These are phyloP conservation scores for Saguinus midas DNA, from an alignment of 2,113 vertebrate genomes.

Conservation along the genomic window DNA sequence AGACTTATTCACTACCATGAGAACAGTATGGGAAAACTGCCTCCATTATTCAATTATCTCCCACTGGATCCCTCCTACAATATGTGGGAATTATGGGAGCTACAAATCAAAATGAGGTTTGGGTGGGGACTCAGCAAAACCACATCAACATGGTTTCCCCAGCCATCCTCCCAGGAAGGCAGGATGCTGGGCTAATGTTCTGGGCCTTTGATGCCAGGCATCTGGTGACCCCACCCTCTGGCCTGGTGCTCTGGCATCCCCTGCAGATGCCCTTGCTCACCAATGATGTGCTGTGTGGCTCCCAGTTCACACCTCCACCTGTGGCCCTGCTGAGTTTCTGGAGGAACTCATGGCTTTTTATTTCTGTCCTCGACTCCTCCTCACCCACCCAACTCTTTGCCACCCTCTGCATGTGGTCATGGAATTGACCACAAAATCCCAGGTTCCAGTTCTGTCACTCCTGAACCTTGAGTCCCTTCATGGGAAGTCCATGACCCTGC, in stretches of 20 bases:
- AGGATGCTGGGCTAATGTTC: background rate
- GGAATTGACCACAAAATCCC: background rate
- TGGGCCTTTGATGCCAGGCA: background rate
- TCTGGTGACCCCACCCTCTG: background rate
- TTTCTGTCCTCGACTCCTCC: background rate
- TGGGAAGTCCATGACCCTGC: background rate
- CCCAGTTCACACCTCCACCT: no score
- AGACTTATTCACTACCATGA: no score
- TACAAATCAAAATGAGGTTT: no score
- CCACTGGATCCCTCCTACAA: no score
- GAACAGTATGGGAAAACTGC: no score
- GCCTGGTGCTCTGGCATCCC: background rate
- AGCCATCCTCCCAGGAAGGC: background rate
- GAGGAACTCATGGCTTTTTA: background rate
- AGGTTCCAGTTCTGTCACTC: background rate
- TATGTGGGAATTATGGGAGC: no score
- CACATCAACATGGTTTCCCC: background rate
- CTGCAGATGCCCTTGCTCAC: background rate
- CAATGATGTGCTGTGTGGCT: background rate
- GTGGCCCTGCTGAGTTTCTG: background rate
- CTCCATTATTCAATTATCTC: no score
- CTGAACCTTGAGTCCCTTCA: background rate
- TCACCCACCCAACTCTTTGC: no score
- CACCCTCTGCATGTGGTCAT: background rate
- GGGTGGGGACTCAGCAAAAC: no score